phyloP scores from a whole-genome alignment of 2,888 invertebrate genomes.

The Thysanoteuthis rhombus region DNA sequence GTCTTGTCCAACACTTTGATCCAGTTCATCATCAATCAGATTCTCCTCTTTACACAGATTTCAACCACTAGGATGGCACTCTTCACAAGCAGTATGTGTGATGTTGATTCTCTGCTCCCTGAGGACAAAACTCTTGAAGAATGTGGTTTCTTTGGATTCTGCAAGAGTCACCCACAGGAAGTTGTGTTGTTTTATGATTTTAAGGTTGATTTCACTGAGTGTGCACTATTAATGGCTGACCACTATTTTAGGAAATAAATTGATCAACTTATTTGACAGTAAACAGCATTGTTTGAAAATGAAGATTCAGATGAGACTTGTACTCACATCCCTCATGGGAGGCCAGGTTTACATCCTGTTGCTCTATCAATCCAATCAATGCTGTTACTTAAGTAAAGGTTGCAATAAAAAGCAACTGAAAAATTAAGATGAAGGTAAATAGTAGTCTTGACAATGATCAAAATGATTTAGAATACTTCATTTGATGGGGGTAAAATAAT shows the following conservation, averaged over 20 bases:
- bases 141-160: conserved; percentile 56
- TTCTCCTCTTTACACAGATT: conserved; percentile 44
- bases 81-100: conserved; percentile 57
- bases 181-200: conserved; percentile 62
- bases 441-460: too few species aligned
- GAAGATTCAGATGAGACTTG: too few species aligned
- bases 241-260: conserved; percentile 62
- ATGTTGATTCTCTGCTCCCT: conserved; percentile 52
- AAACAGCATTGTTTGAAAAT: too few species aligned
- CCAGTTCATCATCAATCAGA: conserved; percentile 53
- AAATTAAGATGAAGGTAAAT: too few species aligned
- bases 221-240: conserved; percentile 63
- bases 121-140: conserved; percentile 56
- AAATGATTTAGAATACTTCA: too few species aligned
- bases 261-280: too few species aligned
- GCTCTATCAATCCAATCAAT: too few species aligned
- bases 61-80: conserved; percentile 59
- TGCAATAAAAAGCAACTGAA: too few species aligned
- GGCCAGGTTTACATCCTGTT: too few species aligned
- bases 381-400: too few species aligned
- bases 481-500: too few species aligned
- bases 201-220: conserved; percentile 62
- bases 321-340: too few species aligned
- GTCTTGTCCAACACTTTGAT: conserved; percentile 60
- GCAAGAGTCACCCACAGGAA: conserved; percentile 56